These are phyloP conservation scores for Alouatta palliata DNA, from an alignment of 2,113 vertebrate genomes.

Conservation along the genomic window DNA sequence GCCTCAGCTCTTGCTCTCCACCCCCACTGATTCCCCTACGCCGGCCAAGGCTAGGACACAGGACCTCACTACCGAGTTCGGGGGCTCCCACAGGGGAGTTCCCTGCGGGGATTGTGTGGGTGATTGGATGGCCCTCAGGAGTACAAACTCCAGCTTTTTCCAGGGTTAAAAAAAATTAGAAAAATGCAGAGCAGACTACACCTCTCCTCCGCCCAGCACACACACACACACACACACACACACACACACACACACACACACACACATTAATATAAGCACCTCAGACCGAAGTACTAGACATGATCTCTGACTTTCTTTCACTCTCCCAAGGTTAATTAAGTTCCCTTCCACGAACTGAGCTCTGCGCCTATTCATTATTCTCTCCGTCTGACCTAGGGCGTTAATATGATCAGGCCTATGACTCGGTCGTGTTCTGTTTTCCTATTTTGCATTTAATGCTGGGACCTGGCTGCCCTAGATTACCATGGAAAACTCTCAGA, in stretches of 20 bases:
- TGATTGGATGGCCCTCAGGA: background rate
- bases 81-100: background rate
- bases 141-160: background rate
- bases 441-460: constrained; percentile 67
- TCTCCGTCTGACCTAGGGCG: constrained; percentile 68
- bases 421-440: constrained; percentile 60
- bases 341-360: constrained; percentile 65
- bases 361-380: constrained; percentile 72
- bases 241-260: background rate
- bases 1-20: background rate
- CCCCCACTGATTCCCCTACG: background rate
- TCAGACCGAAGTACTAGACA: background rate
- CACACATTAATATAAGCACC: background rate
- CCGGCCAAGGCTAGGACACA: background rate
- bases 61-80: background rate
- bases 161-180: constrained; percentile 1
- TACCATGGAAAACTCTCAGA: constrained; percentile 55
- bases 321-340: constrained; percentile 69
- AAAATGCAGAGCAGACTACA: background rate
- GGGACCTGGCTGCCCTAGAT: constrained; percentile 48
- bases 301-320: constrained; percentile 69
- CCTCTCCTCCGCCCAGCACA: background rate
- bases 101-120: background rate
- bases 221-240: background rate
- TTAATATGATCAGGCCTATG: constrained; percentile 72